Percentiles rank a stretch among this genome's conserved stretches.
These are phyloP conservation scores for Watsonalla cultraria DNA, from an alignment of 2,888 invertebrate genomes.

Conservation along the genomic window DNA sequence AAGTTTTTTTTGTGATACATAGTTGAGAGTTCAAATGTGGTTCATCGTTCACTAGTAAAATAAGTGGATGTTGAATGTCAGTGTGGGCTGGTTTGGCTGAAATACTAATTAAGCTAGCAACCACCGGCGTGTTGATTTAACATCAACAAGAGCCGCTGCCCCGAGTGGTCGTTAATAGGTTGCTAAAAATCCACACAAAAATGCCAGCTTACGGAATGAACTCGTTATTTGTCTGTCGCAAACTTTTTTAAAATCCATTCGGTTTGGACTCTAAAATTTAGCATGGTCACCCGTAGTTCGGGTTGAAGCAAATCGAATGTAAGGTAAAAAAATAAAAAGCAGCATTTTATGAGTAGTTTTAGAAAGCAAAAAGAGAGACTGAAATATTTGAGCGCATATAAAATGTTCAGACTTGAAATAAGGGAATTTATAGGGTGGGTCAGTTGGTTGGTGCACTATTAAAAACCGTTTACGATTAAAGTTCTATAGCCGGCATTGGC, in stretches of 20 bases:
- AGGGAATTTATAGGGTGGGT: no score
- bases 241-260: not conserved
- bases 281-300: not conserved
- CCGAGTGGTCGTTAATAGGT: not conserved
- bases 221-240: not conserved
- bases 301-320: not conserved
- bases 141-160: not conserved
- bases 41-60: not conserved
- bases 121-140: not conserved
- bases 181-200: not conserved
- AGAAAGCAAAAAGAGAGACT: not conserved
- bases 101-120: not conserved
- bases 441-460: no score
- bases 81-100: not conserved
- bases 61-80: not conserved
- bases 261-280: not conserved
- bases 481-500: no score
- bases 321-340: not conserved
- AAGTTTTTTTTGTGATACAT: slow-evolving; percentile 15
- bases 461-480: no score
- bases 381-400: not conserved
- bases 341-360: not conserved
- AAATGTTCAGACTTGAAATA: no score
- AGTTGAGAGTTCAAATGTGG: no score
- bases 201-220: not conserved